Base-by-base conservation (phyloP, 2,113 vertebrate species). In the Halcyon senegalensis region DNA sequence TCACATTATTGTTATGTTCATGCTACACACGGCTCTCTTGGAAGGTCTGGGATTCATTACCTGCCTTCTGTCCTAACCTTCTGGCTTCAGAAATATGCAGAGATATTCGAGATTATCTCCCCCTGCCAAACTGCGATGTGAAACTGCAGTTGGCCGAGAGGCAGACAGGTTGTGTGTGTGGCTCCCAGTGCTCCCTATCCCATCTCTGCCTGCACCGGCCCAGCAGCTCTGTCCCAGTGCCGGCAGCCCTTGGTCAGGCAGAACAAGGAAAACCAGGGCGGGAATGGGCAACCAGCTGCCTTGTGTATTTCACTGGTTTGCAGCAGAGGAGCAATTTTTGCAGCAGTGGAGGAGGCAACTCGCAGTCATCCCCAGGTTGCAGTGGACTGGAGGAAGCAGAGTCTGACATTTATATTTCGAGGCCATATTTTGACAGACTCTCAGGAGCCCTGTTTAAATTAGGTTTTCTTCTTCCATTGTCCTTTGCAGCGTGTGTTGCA, bases 1-100 rank as follows among this genome's bases (percentile, higher is more conserved):
- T 89, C 92, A 92, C 60, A 46, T 92, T 82, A 66, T 89, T 91
- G 44, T 84, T 62, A 24, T 8, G 62, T 43, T 69, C 46, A 16
- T 20, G 44, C 74, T 91, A 55, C 43, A 25, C 53, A 35, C 2
- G 3, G 17, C 58, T 93, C 67, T 66, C 86, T 75, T 51, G 64
- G 86, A 95, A 89, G 80, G 83, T 87, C 94, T 95, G 96, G 69
- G 53, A 96, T 82, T 96, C 88, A 84, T 96, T 96, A 94, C 86
- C 66, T 93, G 83, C 96, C 95, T 96, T 96, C 94, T 96, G 96
- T 90, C 84, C 68, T 30, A 59, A 89, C 95, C 94, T 92, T 92
- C 89, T 95, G 92, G 80, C 89, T 89, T 78, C 0, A 1, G 84
- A 82, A 93, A 67, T 7, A 21, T 0, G 28, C 83, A 28, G 51